Evolutionary conservation across 2,888 invertebrate genomes (phyloP), one percentile per base, ranked within the genome.

Genomic region (Latrodectus hesperus): DNA sequence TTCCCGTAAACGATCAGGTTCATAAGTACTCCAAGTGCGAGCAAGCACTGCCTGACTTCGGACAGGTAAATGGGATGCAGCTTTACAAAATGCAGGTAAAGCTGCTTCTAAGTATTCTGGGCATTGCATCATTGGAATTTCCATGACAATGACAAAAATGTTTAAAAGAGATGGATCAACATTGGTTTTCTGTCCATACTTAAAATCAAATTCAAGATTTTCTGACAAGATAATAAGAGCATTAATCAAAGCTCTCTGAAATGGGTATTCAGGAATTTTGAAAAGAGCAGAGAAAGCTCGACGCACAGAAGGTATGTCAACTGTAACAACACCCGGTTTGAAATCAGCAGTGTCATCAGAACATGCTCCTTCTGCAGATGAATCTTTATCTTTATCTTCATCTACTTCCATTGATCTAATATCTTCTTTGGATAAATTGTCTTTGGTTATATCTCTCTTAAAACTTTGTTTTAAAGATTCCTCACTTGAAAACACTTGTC

Each of bases 321-420:
- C 90, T 26, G 91, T 91, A 51, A 92, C 89, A 71, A 90, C 90
- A 68, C 90, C 89, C 51, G 86, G 82, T 55, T 90, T 90, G 49
- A 70, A 11, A 38, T 74, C 71, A 6, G 22, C 53, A n/a, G 67
- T 26, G 52, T 82, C 83, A 70, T 80, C 80, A 10, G 72, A 22
- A 12, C 74, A 52, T 6, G 53, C 67, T 12, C 68, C 85, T 67
- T 86, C 86, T 81, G 80, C 77, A 10, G 86, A 81, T 91, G 96
- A 95, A 91, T 97, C 97, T 91, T 96, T 95, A 91, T 97, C 97
- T 93, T 97, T 97, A 91, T 98, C 97, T 90, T 95, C 94, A 92
- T 97, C 97, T 78, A 95, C 95, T 92, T 96, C 95, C 85, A 95
- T 92, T 10, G 95, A 94, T 79, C 95, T 93, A n/a, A 95, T 93